phyloP scores from a whole-genome alignment of 2,888 invertebrate species.

The Xestia c-nigrum region DNA sequence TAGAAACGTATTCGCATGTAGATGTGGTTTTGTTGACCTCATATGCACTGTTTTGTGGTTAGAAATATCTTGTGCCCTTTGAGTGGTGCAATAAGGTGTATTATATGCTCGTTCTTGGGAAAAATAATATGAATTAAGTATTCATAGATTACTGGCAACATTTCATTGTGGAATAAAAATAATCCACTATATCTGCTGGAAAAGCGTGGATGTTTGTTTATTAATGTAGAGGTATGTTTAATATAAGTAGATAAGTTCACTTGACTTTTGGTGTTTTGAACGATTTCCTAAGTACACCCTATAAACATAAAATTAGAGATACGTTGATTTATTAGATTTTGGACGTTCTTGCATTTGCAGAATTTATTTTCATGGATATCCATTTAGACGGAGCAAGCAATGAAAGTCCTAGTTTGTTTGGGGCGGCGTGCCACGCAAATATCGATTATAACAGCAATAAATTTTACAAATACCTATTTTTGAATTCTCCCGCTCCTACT shows the following conservation, averaged over 20 bases:
- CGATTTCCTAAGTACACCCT: background rate
- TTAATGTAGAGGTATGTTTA: background rate
- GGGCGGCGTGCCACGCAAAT: too few relatives aligned
- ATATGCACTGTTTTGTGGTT: conserved; percentile 51
- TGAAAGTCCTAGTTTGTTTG: background rate
- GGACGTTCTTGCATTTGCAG: background rate
- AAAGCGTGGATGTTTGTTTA: background rate
- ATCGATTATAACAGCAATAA: too few relatives aligned
- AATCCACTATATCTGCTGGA: background rate
- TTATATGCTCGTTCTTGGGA: conserved; percentile 1
- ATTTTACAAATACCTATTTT: too few relatives aligned
- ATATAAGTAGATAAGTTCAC: background rate
- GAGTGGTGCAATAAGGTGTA: conserved; percentile 29
- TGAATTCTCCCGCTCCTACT: too few relatives aligned
- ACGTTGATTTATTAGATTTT: background rate
- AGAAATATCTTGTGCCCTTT: conserved; percentile 51
- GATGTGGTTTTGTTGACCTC: conserved; percentile 48
- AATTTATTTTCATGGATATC: background rate
- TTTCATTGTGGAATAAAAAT: background rate
- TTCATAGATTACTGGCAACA: background rate
- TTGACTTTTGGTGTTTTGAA: background rate
- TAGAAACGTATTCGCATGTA: conserved; percentile 48
- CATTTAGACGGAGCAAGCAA: background rate
- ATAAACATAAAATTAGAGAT: too few relatives aligned
- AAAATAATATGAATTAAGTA: conserved; percentile 4